Percentiles rank a stretch among this genome's conserved stretches.
phyloP scores from a whole-genome alignment of 2,113 vertebrate species.

The Nibea albiflora region DNA sequence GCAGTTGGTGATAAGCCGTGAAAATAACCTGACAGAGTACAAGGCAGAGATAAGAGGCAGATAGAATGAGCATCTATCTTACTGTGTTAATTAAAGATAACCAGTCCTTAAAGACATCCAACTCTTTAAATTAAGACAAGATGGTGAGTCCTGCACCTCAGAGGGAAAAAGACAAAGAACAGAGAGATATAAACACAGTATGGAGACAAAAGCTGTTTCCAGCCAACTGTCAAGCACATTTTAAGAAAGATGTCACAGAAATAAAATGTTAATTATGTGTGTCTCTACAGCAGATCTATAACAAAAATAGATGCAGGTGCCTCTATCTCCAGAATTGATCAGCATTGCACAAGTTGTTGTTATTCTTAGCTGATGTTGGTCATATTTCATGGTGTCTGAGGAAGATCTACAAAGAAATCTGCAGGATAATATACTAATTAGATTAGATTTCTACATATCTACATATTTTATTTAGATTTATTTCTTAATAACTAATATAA shows the following conservation, averaged over 20 bases:
- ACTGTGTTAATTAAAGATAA: constrained; percentile 75
- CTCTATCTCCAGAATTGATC: background rate
- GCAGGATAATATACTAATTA: constrained; percentile 29
- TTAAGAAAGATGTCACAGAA: constrained; percentile 46
- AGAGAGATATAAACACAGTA: constrained; percentile 33
- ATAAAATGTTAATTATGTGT: constrained; percentile 41
- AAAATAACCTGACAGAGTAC: constrained; percentile 64
- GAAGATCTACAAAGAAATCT: constrained; percentile 3
- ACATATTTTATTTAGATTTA: too few species aligned
- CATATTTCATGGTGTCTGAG: constrained; percentile 14
- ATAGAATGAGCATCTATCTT: constrained; percentile 61
- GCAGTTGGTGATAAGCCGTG: constrained; percentile 51
- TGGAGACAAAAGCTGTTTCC: constrained; percentile 16
- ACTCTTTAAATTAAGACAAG: constrained; percentile 62
- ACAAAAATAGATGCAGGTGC: constrained; percentile 1
- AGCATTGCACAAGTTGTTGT: background rate
- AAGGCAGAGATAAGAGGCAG: constrained; percentile 57
- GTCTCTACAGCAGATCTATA: constrained; percentile 5
- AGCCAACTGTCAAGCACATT: constrained; percentile 36
- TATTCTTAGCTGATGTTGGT: constrained; percentile 11
- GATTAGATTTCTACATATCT: background rate
- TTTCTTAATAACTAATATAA: background rate
- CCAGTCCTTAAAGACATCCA: constrained; percentile 56
- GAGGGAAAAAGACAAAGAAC: constrained; percentile 45
- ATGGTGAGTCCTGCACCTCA: constrained; percentile 55